Conservation (phyloP, 1,140 invertebrate species). For the Drosophila watanabei region DNA sequence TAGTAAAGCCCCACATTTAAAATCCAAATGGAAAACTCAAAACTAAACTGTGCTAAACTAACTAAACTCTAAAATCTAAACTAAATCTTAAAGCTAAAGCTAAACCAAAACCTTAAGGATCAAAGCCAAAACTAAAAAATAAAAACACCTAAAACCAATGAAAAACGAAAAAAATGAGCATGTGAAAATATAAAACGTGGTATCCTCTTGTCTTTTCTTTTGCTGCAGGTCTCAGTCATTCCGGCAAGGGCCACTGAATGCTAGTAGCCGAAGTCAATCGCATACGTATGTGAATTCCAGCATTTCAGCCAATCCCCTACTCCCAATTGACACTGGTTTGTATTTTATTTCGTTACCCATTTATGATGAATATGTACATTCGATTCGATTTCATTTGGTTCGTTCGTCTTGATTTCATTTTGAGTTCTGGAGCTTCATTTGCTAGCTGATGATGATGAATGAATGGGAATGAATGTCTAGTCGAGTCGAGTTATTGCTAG, state of each 20-base stretch:
- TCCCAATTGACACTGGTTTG: conserved; percentile 91
- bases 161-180: conserved; percentile 64
- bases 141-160: conserved; percentile 17
- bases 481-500: conserved; percentile 54
- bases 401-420: conserved; percentile 42
- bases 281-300: conserved; percentile 89
- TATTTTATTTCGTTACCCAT: conserved; percentile 83
- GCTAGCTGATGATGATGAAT: conserved; percentile 48
- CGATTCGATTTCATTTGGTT: conserved; percentile 60
- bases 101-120: conserved; percentile 37
- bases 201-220: conserved; percentile 90
- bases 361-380: conserved; percentile 48
- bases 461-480: conserved; percentile 58
- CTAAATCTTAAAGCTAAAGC: conserved; percentile 26
- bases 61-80: conserved; percentile 28
- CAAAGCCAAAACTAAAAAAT: conserved; percentile 24
- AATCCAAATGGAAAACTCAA: conserved; percentile 16
- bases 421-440: conserved; percentile 37
- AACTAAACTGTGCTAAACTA: conserved; percentile 55
- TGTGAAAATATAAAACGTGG: conserved; percentile 85
- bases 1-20: conserved; percentile 20
- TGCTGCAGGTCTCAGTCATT: conserved; percentile 93
- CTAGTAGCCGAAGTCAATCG: conserved; percentile 86
- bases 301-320: conserved; percentile 93
- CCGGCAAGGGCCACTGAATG: conserved; percentile 89